A percentile compares a stretch with the other conserved stretches of the same genome.
These are phyloP conservation scores for Percopsis transmontana DNA, from an alignment of 2,113 vertebrate species.

Conservation along the genomic window DNA sequence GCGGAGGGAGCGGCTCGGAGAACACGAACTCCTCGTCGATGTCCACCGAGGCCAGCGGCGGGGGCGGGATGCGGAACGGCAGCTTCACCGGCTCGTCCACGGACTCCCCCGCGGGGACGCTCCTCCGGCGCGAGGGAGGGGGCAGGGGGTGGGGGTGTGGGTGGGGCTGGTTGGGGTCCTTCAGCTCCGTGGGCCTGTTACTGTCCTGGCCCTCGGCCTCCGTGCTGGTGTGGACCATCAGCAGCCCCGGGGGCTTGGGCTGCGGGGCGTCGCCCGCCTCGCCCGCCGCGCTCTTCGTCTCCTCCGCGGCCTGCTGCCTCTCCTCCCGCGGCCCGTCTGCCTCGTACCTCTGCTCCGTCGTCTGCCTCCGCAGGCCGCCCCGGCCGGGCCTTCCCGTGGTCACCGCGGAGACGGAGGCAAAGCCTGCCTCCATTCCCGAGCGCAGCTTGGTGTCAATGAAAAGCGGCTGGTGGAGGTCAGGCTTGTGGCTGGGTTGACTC, in stretches of 20 bases:
- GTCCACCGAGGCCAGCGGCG: slow-evolving; percentile 90
- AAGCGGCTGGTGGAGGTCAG: slow-evolving; percentile 94
- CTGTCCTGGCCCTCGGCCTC: slow-evolving; percentile 72
- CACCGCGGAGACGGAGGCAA: slow-evolving; percentile 71
- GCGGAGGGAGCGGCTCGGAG: slow-evolving; percentile 93
- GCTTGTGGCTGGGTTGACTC: slow-evolving; percentile 78
- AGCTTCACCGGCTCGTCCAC: slow-evolving; percentile 89
- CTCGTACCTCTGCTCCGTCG: slow-evolving; percentile 90
- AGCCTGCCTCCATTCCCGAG: slow-evolving; percentile 83
- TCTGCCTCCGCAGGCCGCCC: slow-evolving; percentile 82
- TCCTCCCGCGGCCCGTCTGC: slow-evolving; percentile 76
- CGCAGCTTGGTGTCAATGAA: slow-evolving; percentile 96
- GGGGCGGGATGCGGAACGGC: slow-evolving; percentile 93
- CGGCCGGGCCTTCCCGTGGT: slow-evolving; percentile 75
- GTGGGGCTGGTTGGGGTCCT: slow-evolving; percentile 77
- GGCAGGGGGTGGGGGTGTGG: slow-evolving; percentile 68
- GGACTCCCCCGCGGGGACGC: slow-evolving; percentile 83
- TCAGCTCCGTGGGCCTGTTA: slow-evolving; percentile 69
- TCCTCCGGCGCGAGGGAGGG: slow-evolving; percentile 77
- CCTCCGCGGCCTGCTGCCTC: slow-evolving; percentile 74
- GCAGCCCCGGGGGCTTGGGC: slow-evolving; percentile 86
- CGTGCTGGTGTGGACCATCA: slow-evolving; percentile 92
- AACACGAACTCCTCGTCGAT: slow-evolving; percentile 95
- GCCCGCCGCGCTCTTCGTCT: slow-evolving; percentile 85
- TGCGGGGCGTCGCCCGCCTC: slow-evolving; percentile 84